Percentiles rank a stretch among this genome's conserved stretches.
These are phyloP conservation scores for Alethe castanea DNA, from an alignment of 2,113 vertebrate genomes.

Conservation along the genomic window DNA sequence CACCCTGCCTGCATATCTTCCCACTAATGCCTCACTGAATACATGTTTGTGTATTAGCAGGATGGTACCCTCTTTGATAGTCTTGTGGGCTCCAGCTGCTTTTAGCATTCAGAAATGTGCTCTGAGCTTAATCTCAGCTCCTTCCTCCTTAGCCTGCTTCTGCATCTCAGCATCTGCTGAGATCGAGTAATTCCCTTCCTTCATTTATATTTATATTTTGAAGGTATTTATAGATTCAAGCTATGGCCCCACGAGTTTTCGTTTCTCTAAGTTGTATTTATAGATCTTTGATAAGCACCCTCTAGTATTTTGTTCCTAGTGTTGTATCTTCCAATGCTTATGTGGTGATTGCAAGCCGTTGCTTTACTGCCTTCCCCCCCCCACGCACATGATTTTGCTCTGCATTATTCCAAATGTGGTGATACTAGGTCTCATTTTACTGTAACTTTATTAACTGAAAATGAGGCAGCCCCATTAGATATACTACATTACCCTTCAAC, in stretches of 20 bases:
- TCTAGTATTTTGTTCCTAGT: background rate
- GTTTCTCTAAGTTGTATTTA: background rate
- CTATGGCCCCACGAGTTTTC: background rate
- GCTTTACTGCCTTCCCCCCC: background rate
- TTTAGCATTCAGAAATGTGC: background rate
- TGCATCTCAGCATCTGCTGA: background rate
- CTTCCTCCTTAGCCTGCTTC: background rate
- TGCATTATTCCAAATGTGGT: background rate
- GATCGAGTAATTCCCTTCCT: background rate
- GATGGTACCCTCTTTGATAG: background rate
- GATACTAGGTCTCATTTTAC: background rate
- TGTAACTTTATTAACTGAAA: background rate
- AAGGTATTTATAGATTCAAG: slow-evolving; percentile 11
- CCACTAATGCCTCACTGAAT: background rate
- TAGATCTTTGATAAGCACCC: background rate
- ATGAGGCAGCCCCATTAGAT: background rate
- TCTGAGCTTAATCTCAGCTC: background rate
- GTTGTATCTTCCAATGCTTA: background rate
- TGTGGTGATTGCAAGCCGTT: background rate
- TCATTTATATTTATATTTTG: slow-evolving; percentile 28
- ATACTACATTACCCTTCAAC: background rate
- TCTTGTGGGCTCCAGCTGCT: background rate
- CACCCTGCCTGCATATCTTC: background rate
- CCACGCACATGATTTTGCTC: background rate
- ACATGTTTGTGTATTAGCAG: background rate